Base-by-base conservation (phyloP, 1,140 invertebrate genomes). In the Drosophila nasuta region DNA sequence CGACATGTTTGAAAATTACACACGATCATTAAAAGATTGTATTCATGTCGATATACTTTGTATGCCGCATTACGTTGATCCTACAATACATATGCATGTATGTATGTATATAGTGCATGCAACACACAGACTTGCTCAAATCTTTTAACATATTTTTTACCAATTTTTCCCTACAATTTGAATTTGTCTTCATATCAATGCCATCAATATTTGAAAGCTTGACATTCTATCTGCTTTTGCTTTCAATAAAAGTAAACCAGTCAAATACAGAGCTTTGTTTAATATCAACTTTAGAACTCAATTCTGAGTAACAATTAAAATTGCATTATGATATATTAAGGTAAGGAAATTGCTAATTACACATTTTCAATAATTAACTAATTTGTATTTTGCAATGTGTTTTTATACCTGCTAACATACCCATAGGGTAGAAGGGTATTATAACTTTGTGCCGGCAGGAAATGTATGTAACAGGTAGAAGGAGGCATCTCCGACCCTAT, bases 1-100 rank as follows among this genome's bases (percentile, higher is more conserved):
- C 77, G 67, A 76, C 75, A 85, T 89, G 79, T 81, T 89, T 89
- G 71, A 74, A 88, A 88, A 88, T 89, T 88, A 88, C 86, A 89
- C 85, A 88, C 85, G 85, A 88, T 88, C 85, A 88, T 88, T 88
- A 89, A 89, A 89, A 88, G 85, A 88, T 88, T 88, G 85, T 81
- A 85, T 89, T 85, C 85, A 85, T 89, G 81, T 88, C 75, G 85
- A 85, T 77, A 79, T 89, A 89, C 89, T 88, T 89, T 38, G 75
- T 68, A 71, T 49, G 73, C 43, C 49, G 38, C 59, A 38, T 38
- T 38, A 5, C 35, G 48, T 38, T 67, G 41, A 46, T 10, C 20
- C 45, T 69, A 33, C 43, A 33, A n/a, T 45, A 33, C 17, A 28
- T 11, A 25, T 38, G 20, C 20, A 25, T 25, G 20, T 25, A 25